Base-by-base conservation (phyloP, 2,113 vertebrate species). In the Colistium nudipinnis region DNA sequence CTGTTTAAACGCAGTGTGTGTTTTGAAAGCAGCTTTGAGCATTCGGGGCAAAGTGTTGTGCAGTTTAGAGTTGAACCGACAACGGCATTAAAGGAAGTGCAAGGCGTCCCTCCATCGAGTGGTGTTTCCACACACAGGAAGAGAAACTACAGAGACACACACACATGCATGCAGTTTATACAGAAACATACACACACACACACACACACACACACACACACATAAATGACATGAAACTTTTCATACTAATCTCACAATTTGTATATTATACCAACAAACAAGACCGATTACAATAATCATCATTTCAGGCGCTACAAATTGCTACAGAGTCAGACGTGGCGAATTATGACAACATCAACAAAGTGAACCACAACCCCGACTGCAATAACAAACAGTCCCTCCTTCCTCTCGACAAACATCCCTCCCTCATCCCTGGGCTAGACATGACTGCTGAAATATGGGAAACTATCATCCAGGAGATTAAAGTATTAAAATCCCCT, bases 31-130 rank as follows among this genome's bases (percentile, higher is more conserved):
- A 10, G 30, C 49, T 56, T 55, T 2, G 16, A 67, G 39, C 3
- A 0, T 30, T 55, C n/a, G 33, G 14, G 19, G 39, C 52, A 39
- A 59, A 79, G 45, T 20, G 25, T 20, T 13, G 65, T 48, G 33
- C 48, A 56, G 55, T 55, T 75, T 31, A 30, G 38, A 53, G 53
- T 10, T 43, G 56, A 44, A 70, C 83, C 78, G 81, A 61, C 73
- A 71, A 70, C 43, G 53, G 11, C 35, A 33, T 80, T 75, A 76
- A 77, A 94, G 95, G 96, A 98, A 95, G 94, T 94, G 43, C 57
- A 38, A 78, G 49, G 62, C 67, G 78, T 88, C 89, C 82, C 81
- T 81, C 44, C 68, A 83, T 78, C 74, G 70, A 75, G 39, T 78
- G 30, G 78, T 55, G 36, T 87, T 68, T 82, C 81, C 78, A 81